These are phyloP conservation scores for Ectropis grisescens DNA, from an alignment of 1,140 invertebrate species.

Conservation along the genomic window DNA sequence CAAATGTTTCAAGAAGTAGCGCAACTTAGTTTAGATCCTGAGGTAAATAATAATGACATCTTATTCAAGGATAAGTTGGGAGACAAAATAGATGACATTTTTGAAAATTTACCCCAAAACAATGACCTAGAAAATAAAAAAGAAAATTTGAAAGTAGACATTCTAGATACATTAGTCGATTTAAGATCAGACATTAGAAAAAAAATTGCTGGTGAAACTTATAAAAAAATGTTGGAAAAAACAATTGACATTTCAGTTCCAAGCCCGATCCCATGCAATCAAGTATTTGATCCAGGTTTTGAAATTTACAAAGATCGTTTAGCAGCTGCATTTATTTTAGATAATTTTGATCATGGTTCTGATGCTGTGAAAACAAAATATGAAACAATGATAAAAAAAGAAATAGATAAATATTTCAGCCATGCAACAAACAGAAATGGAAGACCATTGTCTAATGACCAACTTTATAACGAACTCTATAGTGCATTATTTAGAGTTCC, in stretches of 20 bases:
- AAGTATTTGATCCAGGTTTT: slow-evolving; percentile 22
- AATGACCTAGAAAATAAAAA: slow-evolving; percentile 9
- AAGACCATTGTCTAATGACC: slow-evolving; percentile 18
- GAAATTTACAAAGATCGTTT: slow-evolving; percentile 33
- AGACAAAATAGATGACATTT: slow-evolving; percentile 19
- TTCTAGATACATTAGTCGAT: slow-evolving; percentile 15
- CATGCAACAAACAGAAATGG: slow-evolving; percentile 20
- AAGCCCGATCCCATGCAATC: slow-evolving; percentile 9
- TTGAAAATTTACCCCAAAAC: slow-evolving; percentile 18
- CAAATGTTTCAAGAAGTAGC: slow-evolving; percentile 26
- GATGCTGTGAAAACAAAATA: slow-evolving; percentile 25
- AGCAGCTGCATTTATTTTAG: slow-evolving; percentile 28
- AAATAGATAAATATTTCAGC: slow-evolving; percentile 22
- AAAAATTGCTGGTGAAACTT: slow-evolving; percentile 17
- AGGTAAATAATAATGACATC: slow-evolving; percentile 20
- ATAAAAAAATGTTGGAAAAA: slow-evolving; percentile 26
- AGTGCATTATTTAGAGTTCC: slow-evolving; percentile 22
- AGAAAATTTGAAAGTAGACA: slow-evolving; percentile 4
- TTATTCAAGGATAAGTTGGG: slow-evolving; percentile 19
- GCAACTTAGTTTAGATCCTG: slow-evolving; percentile 25
- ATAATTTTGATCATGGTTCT: slow-evolving; percentile 29
- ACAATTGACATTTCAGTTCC: slow-evolving; percentile 26
- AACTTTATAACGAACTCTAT: slow-evolving; percentile 29
- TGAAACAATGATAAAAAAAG: slow-evolving; percentile 17
- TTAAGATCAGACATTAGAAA: slow-evolving; percentile 15